These are phyloP conservation scores for Actinemys pallida DNA, from an alignment of 2,113 vertebrate genomes.

Conservation along the genomic window DNA sequence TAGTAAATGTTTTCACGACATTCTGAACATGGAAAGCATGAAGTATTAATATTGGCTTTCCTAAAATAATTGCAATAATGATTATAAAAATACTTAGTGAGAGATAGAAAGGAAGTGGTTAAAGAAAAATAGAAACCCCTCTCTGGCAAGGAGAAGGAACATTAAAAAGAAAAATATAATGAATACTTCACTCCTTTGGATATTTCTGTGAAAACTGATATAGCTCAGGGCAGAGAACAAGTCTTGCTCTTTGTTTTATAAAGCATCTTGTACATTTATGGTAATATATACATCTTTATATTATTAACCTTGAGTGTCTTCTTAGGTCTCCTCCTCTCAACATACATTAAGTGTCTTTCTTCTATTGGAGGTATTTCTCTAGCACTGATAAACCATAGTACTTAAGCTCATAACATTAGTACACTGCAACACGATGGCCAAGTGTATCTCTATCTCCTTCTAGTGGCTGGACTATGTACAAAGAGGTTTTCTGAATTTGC, in stretches of 20 bases:
- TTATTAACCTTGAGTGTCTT: not conserved
- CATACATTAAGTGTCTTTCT: not conserved
- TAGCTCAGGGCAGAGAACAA: not conserved
- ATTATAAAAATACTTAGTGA: not conserved
- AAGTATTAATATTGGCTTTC: not conserved
- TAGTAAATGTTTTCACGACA: not conserved
- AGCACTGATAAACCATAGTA: not conserved
- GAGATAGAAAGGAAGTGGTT: not conserved
- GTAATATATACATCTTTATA: not conserved
- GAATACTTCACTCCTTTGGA: not conserved
- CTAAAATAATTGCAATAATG: not conserved
- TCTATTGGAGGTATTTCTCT: not conserved
- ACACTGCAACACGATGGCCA: not conserved
- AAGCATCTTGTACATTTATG: not conserved
- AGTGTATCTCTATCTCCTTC: fast-evolving
- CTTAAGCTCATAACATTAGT: not conserved
- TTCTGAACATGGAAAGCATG: not conserved
- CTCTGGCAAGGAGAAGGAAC: not conserved
- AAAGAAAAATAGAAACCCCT: not conserved
- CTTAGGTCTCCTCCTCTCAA: not conserved
- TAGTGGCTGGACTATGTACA: not conserved
- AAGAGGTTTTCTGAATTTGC: not conserved
- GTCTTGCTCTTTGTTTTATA: not conserved
- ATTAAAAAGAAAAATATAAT: not conserved
- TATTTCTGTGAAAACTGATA: not conserved